These are phyloP conservation scores for Rhagonycha lutea DNA, from an alignment of 2,888 invertebrate species.

Conservation along the genomic window DNA sequence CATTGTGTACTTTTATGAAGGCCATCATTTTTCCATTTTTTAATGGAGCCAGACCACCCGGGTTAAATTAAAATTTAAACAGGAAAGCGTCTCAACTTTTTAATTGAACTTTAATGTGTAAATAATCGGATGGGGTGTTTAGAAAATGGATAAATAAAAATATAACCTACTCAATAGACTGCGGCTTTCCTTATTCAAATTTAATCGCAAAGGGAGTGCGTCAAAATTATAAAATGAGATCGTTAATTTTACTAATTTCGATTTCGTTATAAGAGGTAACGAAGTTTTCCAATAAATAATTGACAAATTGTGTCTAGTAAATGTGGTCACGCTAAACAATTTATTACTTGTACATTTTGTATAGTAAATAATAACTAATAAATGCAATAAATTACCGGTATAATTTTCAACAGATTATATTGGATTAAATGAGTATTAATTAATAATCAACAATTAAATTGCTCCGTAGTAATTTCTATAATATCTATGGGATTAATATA, in stretches of 20 bases:
- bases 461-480: not conserved
- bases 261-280: not conserved
- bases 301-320: slow-evolving; percentile 36
- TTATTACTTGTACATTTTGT: slow-evolving; percentile 28
- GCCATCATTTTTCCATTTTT: not conserved
- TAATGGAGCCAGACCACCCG: not conserved
- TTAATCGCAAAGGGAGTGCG: too few relatives aligned
- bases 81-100: not conserved
- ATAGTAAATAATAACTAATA: slow-evolving; percentile 25
- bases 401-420: slow-evolving; percentile 22
- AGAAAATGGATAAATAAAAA: not conserved
- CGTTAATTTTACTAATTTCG: not conserved
- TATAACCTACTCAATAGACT: not conserved
- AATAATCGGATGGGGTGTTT: not conserved
- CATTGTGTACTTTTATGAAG: not conserved
- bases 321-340: slow-evolving; percentile 34
- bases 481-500: not conserved
- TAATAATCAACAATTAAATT: not conserved
- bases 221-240: too few relatives aligned
- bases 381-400: slow-evolving; percentile 26
- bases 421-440: slow-evolving; percentile 28
- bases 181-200: not conserved
- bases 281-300: slow-evolving; percentile 31
- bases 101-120: not conserved
- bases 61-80: not conserved